Conservation (phyloP, 2,797 vertebrate genomes). For the Yasuhikotakia modesta region DNA sequence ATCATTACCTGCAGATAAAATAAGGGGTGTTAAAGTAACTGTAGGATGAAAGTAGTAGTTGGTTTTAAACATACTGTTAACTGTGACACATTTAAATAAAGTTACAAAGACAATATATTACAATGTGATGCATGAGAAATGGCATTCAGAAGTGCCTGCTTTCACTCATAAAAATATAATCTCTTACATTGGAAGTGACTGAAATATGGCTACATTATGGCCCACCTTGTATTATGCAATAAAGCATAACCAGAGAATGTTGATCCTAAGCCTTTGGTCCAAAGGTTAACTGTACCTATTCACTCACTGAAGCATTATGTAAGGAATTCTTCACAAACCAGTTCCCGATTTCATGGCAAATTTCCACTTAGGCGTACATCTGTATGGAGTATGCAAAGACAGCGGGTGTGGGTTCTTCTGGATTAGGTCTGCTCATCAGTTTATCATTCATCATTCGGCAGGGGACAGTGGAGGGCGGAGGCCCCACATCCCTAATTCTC, state of each 20-base stretch:
- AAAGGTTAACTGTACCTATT: slow-evolving; percentile 67
- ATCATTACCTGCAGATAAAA: slow-evolving; percentile 49
- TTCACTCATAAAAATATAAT: not conserved
- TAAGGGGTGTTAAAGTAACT: slow-evolving; percentile 9
- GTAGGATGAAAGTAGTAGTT: slow-evolving; percentile 18
- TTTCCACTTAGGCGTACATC: slow-evolving; percentile 78
- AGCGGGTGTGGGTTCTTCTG: slow-evolving; percentile 85
- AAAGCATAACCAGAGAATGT: slow-evolving; percentile 56
- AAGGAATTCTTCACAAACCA: slow-evolving; percentile 70
- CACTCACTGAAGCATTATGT: slow-evolving; percentile 64
- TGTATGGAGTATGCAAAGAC: slow-evolving; percentile 84
- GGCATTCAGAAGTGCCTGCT: not conserved
- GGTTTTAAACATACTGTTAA: slow-evolving; percentile 17
- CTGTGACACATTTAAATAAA: not conserved
- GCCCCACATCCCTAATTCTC: slow-evolving; percentile 86
- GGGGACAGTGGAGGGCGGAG: slow-evolving; percentile 57
- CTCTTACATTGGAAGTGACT: slow-evolving; percentile 36
- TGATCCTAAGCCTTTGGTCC: slow-evolving; percentile 53
- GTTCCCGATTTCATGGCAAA: slow-evolving; percentile 77
- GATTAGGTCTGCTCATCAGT: slow-evolving; percentile 86
- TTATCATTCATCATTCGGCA: slow-evolving; percentile 89
- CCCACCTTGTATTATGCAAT: slow-evolving; percentile 63
- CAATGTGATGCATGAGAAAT: not conserved
- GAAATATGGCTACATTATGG: slow-evolving; percentile 53
- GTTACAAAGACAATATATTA: not conserved